phyloP scores from a whole-genome alignment of 2,888 invertebrate genomes.

The Lithophane socia region DNA sequence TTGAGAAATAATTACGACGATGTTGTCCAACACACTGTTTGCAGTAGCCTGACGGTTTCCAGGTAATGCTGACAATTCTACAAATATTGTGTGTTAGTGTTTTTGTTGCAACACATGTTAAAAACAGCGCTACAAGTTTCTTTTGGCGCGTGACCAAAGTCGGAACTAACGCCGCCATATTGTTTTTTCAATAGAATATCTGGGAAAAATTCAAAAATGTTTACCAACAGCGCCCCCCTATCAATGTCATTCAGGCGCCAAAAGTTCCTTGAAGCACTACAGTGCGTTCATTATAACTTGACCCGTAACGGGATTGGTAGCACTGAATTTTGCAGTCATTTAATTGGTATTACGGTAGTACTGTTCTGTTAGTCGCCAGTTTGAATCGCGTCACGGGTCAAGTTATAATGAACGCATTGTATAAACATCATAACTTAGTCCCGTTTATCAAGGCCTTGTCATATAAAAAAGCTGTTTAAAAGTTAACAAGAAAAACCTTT shows the following conservation, averaged over 20 bases:
- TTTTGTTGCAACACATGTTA: not conserved
- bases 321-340: too few species aligned
- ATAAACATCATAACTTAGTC: not conserved
- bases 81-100: not conserved
- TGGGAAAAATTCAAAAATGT: not conserved
- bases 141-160: not conserved
- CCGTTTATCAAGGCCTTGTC: not conserved
- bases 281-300: too few species aligned
- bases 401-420: not conserved
- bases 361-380: too few species aligned
- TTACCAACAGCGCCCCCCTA: not conserved
- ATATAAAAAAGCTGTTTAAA: constrained; percentile 29
- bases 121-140: not conserved
- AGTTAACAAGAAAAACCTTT: constrained; percentile 18
- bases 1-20: not conserved
- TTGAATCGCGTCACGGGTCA: too few species aligned
- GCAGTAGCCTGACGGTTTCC: not conserved
- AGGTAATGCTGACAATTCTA: not conserved
- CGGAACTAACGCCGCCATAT: not conserved
- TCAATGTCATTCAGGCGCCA: not conserved
- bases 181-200: not conserved
- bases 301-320: too few species aligned
- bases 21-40: not conserved
- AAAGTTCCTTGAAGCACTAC: not conserved
- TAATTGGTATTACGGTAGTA: too few species aligned